Conservation (phyloP, 1,140 invertebrate species). For the Marisa cornuarietis region DNA sequence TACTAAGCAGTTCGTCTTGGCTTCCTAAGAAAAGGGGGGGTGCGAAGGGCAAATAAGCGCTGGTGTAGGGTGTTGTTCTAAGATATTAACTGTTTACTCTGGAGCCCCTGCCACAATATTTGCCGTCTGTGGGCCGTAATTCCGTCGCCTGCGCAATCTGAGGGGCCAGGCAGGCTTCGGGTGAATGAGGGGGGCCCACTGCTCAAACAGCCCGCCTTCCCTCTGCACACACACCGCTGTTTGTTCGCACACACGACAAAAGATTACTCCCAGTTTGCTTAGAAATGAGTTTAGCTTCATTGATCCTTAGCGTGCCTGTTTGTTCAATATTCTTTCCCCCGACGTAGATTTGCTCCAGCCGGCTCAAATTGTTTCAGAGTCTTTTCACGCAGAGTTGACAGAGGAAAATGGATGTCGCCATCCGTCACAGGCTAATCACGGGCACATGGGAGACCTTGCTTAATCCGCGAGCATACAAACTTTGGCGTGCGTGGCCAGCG, state of each 20-base stretch:
- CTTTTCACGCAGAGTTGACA: conserved; percentile 11
- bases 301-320: conserved; percentile 18
- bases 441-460: not conserved
- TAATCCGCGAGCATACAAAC: conserved; percentile 9
- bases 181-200: conserved; percentile 20
- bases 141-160: conserved; percentile 20
- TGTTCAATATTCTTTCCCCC: conserved; percentile 17
- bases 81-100: conserved; percentile 45
- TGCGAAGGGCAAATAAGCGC: conserved; percentile 38
- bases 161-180: conserved; percentile 10
- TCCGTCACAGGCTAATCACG: conserved; percentile 15
- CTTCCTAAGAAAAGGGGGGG: conserved; percentile 8
- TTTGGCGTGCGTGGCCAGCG: not conserved
- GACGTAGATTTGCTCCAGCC: conserved; percentile 12
- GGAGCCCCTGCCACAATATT: conserved; percentile 35
- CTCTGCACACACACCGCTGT: conserved; percentile 28
- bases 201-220: conserved; percentile 28
- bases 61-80: conserved; percentile 34
- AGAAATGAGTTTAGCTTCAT: conserved; percentile 35
- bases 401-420: conserved; percentile 20
- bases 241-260: conserved; percentile 33
- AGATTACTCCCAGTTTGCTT: conserved; percentile 31
- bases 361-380: conserved; percentile 17
- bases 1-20: conserved; percentile 1
- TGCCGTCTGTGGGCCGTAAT: conserved; percentile 32